Conservation (phyloP, 1,140 invertebrate species). For the Kradibia gibbosae region DNA sequence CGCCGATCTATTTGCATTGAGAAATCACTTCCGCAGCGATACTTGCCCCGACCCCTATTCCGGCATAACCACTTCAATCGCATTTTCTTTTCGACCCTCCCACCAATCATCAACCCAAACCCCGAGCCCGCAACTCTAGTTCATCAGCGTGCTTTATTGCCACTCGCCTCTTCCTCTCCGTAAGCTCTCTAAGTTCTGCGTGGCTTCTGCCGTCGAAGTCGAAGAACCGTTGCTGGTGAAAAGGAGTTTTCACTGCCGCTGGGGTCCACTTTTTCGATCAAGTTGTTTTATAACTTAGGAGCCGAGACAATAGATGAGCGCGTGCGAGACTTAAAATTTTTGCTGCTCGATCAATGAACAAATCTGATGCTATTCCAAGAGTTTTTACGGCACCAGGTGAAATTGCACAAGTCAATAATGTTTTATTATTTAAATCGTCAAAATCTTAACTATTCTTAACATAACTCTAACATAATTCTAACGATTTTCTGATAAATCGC, state of each 20-base stretch:
- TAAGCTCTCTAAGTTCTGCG: neutral
- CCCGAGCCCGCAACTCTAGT: neutral
- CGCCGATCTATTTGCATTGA: conserved; percentile 33
- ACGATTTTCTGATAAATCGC: too few relatives aligned
- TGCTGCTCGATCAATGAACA: neutral
- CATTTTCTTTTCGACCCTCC: neutral
- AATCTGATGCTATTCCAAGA: too few relatives aligned
- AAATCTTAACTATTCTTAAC: too few relatives aligned
- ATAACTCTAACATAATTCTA: too few relatives aligned
- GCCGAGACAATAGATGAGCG: neutral
- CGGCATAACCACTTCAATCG: neutral
- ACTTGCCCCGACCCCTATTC: neutral
- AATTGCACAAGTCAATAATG: too few relatives aligned
- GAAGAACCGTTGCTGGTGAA: neutral
- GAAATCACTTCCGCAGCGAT: neutral
- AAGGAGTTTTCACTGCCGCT: neutral
- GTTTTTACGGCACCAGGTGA: too few relatives aligned
- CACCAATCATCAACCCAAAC: neutral
- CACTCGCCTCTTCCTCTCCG: neutral
- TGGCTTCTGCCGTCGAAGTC: neutral
- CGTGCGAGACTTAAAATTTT: neutral
- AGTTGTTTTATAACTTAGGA: neutral
- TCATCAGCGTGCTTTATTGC: neutral
- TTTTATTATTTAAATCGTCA: too few relatives aligned
- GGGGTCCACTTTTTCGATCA: neutral